Evolutionary conservation across 2,113 vertebrate genomes (phyloP).

Genomic region (Struthidea cinerea): DNA sequence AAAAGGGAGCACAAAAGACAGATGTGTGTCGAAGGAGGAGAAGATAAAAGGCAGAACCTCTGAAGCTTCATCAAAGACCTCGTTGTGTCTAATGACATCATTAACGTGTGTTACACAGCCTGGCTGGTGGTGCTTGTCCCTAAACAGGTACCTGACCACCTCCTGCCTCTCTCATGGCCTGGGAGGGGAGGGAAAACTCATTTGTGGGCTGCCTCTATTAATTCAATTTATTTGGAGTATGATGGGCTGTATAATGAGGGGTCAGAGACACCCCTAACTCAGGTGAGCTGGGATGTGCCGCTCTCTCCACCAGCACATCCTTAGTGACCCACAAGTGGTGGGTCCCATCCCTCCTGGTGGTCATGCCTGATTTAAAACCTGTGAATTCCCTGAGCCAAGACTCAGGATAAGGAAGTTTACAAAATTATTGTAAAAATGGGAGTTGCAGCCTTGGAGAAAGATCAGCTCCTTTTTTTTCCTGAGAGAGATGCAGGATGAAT

Average conservation of each 20-base stretch:
- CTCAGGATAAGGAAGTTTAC: not conserved
- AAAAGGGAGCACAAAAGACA: not conserved
- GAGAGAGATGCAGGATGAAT: not conserved
- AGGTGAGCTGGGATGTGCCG: not conserved
- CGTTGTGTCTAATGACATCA: not conserved
- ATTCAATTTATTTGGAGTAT: not conserved
- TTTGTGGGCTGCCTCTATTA: not conserved
- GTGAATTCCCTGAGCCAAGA: not conserved
- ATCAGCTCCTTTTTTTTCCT: not conserved
- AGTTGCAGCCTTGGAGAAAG: not conserved
- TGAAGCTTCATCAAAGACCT: not conserved
- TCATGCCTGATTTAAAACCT: not conserved
- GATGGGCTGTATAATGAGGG: not conserved
- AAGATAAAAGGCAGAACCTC: not conserved
- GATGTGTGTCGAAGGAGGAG: not conserved
- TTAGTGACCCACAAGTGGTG: not conserved
- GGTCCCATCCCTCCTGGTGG: not conserved
- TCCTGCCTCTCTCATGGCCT: not conserved
- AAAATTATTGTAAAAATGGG: not conserved
- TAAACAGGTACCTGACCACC: not conserved
- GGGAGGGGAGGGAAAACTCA: not conserved
- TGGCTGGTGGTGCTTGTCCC: not conserved
- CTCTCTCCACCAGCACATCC: not conserved
- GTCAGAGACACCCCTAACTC: not conserved
- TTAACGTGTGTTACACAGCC: not conserved